phyloP scores from a whole-genome alignment of 2,888 invertebrate genomes.

The Apotomis turbidana region DNA sequence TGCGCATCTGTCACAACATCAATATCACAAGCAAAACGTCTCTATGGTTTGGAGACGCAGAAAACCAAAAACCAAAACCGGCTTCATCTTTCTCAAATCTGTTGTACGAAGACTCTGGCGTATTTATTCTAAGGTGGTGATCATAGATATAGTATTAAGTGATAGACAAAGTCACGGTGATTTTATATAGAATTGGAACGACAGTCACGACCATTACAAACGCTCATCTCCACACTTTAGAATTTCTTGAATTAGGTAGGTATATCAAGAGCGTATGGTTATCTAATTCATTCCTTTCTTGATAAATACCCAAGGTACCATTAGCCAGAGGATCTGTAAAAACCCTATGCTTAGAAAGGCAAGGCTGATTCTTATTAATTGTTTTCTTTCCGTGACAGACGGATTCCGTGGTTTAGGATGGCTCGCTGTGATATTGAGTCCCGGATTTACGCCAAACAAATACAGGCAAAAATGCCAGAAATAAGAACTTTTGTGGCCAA shows the following conservation, averaged over 20 bases:
- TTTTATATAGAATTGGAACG: no score
- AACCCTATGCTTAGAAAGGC: slow-evolving; percentile 21
- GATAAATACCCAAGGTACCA: slow-evolving; percentile 7
- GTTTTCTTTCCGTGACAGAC: slow-evolving; percentile 30
- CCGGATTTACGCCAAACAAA: not conserved
- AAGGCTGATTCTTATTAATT: slow-evolving; percentile 33
- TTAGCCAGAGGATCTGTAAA: slow-evolving; percentile 6
- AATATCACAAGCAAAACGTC: no score
- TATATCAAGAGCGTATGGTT: not conserved
- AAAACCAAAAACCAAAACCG: no score
- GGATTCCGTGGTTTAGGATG: slow-evolving; percentile 8
- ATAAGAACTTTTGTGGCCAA: not conserved
- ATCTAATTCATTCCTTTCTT: not conserved
- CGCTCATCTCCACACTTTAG: no score
- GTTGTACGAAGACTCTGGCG: no score
- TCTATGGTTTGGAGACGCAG: no score
- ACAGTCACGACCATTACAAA: no score
- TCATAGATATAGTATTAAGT: no score
- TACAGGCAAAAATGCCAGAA: not conserved
- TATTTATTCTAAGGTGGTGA: no score
- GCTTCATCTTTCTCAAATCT: no score
- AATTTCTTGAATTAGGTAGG: slow-evolving; percentile 14
- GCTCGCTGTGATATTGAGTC: not conserved
- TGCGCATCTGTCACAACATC: no score
- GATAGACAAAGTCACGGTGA: no score